Conservation (phyloP, 2,797 vertebrate genomes). For the Aeoliscus strigatus region DNA sequence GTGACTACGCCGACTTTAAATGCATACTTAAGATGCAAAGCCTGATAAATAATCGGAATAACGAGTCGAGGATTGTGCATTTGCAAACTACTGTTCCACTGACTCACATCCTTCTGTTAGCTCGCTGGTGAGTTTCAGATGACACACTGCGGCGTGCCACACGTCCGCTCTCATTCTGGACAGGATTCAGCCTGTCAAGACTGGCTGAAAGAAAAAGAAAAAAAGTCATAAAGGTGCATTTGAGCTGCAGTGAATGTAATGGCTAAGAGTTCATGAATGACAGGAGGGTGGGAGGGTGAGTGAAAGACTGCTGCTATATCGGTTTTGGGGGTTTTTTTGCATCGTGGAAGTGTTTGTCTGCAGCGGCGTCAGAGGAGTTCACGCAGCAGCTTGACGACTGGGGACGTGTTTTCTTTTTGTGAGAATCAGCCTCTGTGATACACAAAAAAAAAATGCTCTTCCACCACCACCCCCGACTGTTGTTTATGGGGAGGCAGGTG, state of each 20-base stretch:
- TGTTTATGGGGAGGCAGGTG: slow-evolving; percentile 56
- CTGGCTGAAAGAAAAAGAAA: slow-evolving; percentile 10
- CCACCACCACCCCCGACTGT: slow-evolving; percentile 19
- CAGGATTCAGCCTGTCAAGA: slow-evolving; percentile 9
- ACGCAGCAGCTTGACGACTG: slow-evolving; percentile 46
- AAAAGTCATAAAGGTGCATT: slow-evolving; percentile 11
- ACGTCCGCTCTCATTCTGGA: slow-evolving; percentile 30
- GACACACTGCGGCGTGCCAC: slow-evolving; percentile 40
- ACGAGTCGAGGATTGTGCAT: slow-evolving; percentile 25
- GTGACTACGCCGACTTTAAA: too few relatives aligned
- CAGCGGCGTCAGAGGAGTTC: slow-evolving; percentile 32
- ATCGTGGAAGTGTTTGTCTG: slow-evolving; percentile 49
- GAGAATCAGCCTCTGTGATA: slow-evolving; percentile 40
- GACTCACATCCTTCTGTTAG: slow-evolving; percentile 47
- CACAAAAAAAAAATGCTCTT: slow-evolving; percentile 34
- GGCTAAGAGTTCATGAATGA: slow-evolving; percentile 16
- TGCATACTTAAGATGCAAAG: slow-evolving; percentile 18
- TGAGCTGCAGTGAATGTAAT: slow-evolving; percentile 21
- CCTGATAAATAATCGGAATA: slow-evolving; percentile 40
- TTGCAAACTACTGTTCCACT: slow-evolving; percentile 46
- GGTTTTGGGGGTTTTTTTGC: slow-evolving; percentile 1
- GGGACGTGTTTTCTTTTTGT: slow-evolving; percentile 50
- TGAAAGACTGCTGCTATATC: slow-evolving; percentile 17
- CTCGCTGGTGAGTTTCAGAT: slow-evolving; percentile 44
- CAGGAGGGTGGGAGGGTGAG: slow-evolving; percentile 8